phyloP scores from a whole-genome alignment of 2,797 vertebrate genomes.

The Brotogeris chrysoptera region DNA sequence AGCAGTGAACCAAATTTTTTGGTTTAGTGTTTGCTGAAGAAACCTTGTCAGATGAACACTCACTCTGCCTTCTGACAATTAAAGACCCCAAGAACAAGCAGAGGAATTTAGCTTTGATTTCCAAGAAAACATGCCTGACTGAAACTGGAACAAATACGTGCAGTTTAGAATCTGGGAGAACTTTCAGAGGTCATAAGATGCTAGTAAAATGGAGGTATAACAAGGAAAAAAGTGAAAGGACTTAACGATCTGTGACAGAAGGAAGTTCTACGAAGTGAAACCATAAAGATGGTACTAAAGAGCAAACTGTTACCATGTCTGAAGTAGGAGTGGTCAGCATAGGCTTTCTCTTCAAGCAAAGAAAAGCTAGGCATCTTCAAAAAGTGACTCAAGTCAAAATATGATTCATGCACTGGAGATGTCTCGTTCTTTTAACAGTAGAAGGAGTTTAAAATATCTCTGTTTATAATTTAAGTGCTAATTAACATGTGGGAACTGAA shows the following conservation, averaged over 20 bases:
- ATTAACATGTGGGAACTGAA: not conserved
- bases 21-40: not conserved
- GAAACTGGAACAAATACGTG: not conserved
- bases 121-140: not conserved
- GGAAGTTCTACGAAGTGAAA: not conserved
- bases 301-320: not conserved
- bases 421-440: constrained; percentile 2
- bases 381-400: constrained; percentile 6
- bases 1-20: not conserved
- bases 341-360: not conserved
- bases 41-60: not conserved
- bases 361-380: not conserved
- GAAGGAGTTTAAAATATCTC: not conserved
- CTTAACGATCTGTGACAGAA: not conserved
- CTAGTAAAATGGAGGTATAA: not conserved
- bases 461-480: not conserved
- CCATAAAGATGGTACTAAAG: not conserved
- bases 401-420: not conserved
- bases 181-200: not conserved
- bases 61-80: not conserved
- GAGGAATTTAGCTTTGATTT: not conserved
- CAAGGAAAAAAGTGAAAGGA: not conserved
- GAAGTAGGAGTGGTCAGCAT: not conserved
- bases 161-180: not conserved
- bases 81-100: not conserved